Evolutionary conservation across 2,113 vertebrate genomes (phyloP).

Genomic region (human): GRCh38 chr6:56548501-56549000

Average conservation of each 20-base stretch:
- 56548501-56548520: slow-evolving; percentile 43
- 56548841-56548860: neutral
- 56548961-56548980: slow-evolving; percentile 64
- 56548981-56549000: slow-evolving; percentile 49
- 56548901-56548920: slow-evolving; percentile 53
- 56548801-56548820: slow-evolving; percentile 47
- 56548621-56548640: neutral
- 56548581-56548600: neutral
- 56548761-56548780: neutral
- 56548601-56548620: neutral
- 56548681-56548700: neutral
- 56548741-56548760: neutral
- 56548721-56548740: neutral
- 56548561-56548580: neutral
- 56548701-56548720: neutral
- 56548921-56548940: slow-evolving; percentile 52
- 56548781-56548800: neutral
- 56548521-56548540: neutral
- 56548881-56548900: neutral
- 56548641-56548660: neutral
- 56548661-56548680: neutral
- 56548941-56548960: slow-evolving; percentile 58
- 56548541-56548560: neutral
- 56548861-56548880: slow-evolving; percentile 5
- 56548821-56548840: neutral